Evolutionary conservation across 37 sponge, comb jelly and placozoan genomes (phyloP).

Genomic region (Ephydatia muelleri): DNA sequence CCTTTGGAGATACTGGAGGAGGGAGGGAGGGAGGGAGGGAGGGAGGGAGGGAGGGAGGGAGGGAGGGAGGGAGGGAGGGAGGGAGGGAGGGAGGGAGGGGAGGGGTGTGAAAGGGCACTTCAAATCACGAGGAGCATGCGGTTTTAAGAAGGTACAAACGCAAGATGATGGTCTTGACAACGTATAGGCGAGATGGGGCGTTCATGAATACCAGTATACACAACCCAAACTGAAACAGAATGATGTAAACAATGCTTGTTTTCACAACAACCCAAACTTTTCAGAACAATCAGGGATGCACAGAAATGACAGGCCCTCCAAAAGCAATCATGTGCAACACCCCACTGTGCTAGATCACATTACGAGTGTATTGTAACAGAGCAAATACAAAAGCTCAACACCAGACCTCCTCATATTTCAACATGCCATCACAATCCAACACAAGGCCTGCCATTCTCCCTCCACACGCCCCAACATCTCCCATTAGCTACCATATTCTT

Average conservation of each 20-base stretch:
- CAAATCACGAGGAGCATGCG: background rate
- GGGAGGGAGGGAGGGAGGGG: slow-evolving; percentile 4
- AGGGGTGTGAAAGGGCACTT: background rate
- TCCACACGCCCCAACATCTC: too few species aligned
- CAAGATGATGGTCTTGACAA: background rate
- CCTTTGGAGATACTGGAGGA: background rate
- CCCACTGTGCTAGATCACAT: too few species aligned
- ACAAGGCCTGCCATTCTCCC: too few species aligned
- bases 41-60: background rate
- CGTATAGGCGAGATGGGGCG: background rate
- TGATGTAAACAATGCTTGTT: background rate
- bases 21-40: slow-evolving; percentile 12
- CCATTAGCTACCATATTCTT: too few species aligned
- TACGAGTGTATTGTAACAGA: too few species aligned
- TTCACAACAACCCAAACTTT: background rate
- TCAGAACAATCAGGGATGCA: too few species aligned
- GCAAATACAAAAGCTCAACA: too few species aligned
- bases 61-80: background rate
- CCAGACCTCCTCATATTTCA: too few species aligned
- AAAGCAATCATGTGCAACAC: too few species aligned
- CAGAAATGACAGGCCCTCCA: too few species aligned
- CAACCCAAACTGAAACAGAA: background rate
- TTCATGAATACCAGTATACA: background rate
- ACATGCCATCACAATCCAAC: too few species aligned
- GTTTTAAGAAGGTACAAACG: background rate